phyloP scores from a whole-genome alignment of 1,140 invertebrate genomes.

The Trachelipus rathkii region DNA sequence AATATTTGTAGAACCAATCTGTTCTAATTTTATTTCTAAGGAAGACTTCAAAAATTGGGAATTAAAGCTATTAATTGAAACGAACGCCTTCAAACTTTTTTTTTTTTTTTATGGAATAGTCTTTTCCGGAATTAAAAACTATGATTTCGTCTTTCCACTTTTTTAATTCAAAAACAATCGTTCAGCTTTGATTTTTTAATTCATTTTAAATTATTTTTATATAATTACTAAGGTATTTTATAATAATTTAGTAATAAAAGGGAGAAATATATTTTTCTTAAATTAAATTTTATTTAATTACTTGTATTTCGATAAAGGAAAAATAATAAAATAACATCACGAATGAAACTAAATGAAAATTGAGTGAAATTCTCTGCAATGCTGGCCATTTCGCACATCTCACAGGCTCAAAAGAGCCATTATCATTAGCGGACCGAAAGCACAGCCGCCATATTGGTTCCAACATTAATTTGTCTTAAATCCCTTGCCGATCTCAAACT shows the following conservation, averaged over 20 bases:
- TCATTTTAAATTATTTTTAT: no score
- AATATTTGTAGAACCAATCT: neutral
- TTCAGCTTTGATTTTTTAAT: no score
- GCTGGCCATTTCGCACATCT: constrained; percentile 30
- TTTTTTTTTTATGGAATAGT: no score
- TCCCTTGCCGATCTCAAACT: constrained; percentile 36
- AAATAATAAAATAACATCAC: neutral
- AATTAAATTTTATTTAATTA: no score
- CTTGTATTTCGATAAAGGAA: no score
- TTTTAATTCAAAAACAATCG: no score
- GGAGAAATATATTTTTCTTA: no score
- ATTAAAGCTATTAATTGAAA: constrained; percentile 43
- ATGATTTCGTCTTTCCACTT: no score
- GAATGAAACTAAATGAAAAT: constrained; percentile 28
- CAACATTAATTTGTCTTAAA: constrained; percentile 43
- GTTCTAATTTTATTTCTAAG: neutral
- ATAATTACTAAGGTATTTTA: no score
- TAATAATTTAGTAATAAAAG: no score
- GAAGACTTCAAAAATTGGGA: constrained; percentile 26
- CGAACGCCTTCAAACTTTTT: constrained; percentile 35
- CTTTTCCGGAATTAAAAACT: no score
- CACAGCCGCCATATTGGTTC: constrained; percentile 42
- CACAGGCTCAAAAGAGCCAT: constrained; percentile 37
- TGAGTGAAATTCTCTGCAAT: constrained; percentile 24
- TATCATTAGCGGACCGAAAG: constrained; percentile 43